Percentiles rank a stretch among this genome's conserved stretches.
Evolutionary conservation across 2,113 vertebrate species (phyloP).

Genomic region (Myodes glareolus): DNA sequence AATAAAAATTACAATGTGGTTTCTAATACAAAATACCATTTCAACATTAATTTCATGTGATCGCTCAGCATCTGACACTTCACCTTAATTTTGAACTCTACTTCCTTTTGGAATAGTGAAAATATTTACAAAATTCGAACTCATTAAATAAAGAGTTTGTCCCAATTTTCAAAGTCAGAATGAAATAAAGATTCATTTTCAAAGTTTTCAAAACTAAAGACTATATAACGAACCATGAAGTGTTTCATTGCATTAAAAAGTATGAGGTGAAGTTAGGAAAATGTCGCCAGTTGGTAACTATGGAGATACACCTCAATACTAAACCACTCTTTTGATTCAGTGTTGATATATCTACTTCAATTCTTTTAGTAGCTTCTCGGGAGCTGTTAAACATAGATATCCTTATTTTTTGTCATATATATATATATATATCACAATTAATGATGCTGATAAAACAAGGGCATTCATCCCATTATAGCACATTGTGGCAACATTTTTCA

Average conservation of each 20-base stretch:
- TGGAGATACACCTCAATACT: background rate
- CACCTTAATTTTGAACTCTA: background rate
- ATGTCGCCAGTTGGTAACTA: background rate
- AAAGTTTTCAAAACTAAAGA: constrained; percentile 24
- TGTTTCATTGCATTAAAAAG: constrained; percentile 9
- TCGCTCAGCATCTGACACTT: background rate
- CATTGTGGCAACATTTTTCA: background rate
- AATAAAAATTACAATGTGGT: background rate
- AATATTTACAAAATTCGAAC: background rate
- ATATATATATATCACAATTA: background rate
- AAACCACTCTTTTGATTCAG: background rate
- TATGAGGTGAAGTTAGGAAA: background rate
- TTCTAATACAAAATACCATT: background rate
- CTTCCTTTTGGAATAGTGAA: constrained; percentile 34
- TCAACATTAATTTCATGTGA: background rate
- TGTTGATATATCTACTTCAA: constrained; percentile 12
- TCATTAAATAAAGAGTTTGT: constrained; percentile 13
- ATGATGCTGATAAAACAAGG: background rate
- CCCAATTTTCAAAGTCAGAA: constrained; percentile 2
- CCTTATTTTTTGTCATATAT: background rate
- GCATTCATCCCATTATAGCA: background rate
- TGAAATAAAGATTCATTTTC: background rate
- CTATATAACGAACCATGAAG: background rate
- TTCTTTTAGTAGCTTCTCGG: background rate
- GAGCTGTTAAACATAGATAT: background rate